These are phyloP conservation scores for Coptodon rendalli DNA, from an alignment of 2,113 vertebrate genomes.

Conservation along the genomic window DNA sequence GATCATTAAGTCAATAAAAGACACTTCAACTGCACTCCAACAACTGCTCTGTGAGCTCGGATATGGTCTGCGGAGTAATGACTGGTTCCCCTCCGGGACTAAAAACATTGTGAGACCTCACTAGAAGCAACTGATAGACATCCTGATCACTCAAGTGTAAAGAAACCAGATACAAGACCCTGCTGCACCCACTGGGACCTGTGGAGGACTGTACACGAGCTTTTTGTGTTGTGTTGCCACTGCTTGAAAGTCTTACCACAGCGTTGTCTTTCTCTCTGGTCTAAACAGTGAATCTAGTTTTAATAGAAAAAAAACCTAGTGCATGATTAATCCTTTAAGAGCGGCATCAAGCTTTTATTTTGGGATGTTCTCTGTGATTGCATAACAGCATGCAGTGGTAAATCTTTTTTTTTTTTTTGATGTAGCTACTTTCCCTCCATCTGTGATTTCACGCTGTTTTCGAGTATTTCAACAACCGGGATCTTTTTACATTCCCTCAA, in stretches of 20 bases:
- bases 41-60: constrained; percentile 10
- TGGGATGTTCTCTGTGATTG: neutral
- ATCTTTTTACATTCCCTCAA: neutral
- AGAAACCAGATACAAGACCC: constrained; percentile 39
- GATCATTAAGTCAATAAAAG: constrained; percentile 48
- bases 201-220: neutral
- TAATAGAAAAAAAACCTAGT: neutral
- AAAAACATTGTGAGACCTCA: constrained; percentile 34
- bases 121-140: constrained; percentile 38
- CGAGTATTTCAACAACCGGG: neutral
- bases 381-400: neutral
- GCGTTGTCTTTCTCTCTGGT: neutral
- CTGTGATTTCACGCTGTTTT: neutral
- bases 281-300: neutral
- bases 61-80: constrained; percentile 39
- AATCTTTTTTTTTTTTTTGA: neutral
- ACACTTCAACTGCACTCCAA: neutral
- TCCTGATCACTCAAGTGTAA: constrained; percentile 29
- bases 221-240: constrained; percentile 8
- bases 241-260: neutral
- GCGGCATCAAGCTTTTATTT: neutral
- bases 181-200: constrained; percentile 1
- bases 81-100: constrained; percentile 30
- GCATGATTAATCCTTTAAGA: neutral
- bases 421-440: neutral